These are phyloP conservation scores for Aspidiotus rigidus DNA, from an alignment of 2,888 invertebrate species.

Conservation along the genomic window DNA sequence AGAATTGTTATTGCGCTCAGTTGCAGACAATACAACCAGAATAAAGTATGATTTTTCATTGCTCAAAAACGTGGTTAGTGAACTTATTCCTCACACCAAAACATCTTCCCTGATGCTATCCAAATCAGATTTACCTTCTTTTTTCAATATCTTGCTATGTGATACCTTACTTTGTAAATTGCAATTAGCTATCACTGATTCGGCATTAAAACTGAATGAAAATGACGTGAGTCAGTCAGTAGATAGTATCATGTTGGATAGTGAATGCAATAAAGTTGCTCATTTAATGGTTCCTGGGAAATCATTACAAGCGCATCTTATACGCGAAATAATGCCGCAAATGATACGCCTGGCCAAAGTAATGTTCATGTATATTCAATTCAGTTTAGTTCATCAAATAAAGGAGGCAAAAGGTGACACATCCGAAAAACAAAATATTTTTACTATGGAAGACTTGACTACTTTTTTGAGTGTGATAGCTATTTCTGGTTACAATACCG, in stretches of 20 bases:
- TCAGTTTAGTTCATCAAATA: conserved; percentile 27
- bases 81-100: conserved; percentile 23
- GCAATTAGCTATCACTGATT: conserved; percentile 26
- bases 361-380: conserved; percentile 24
- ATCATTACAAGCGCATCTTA: conserved; percentile 23
- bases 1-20: conserved; percentile 14
- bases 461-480: conserved; percentile 28
- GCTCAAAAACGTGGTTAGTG: conserved; percentile 15
- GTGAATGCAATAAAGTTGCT: conserved; percentile 25
- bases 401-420: conserved; percentile 21
- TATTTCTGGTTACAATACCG: conserved; percentile 21
- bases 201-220: conserved; percentile 21
- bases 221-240: conserved; percentile 25
- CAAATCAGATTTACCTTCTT: conserved; percentile 21
- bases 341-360: conserved; percentile 28
- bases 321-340: conserved; percentile 28
- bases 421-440: conserved; percentile 1
- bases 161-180: conserved; percentile 26
- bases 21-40: conserved; percentile 23
- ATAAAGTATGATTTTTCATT: conserved; percentile 28
- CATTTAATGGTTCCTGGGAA: conserved; percentile 17
- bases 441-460: conserved; percentile 17
- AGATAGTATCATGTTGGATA: conserved; percentile 28
- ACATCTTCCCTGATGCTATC: conserved; percentile 16
- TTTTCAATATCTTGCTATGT: conserved; percentile 20